Evolutionary conservation across 2,113 vertebrate genomes (phyloP), one percentile per base, ranked within the genome.

Genomic region (pig (Sus scrofa)): DNA sequence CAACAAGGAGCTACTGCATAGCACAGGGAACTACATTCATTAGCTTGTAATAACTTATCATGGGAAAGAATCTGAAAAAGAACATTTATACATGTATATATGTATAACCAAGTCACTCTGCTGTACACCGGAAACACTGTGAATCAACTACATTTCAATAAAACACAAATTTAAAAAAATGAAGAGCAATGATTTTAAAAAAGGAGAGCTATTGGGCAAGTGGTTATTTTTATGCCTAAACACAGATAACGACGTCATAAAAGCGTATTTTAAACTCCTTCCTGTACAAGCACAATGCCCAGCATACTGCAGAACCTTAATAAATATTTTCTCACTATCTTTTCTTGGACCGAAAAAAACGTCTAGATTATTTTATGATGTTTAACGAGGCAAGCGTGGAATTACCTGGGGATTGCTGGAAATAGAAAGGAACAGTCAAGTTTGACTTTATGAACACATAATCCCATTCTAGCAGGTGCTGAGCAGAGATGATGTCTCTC

Each of bases 211-310:
- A 37, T 1, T 65, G 37, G 39, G 12, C 30, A 50, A 73, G 32
- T 56, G 52, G 56, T 39, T 84, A 56, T 92, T 84, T 56, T 82
- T 63, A 75, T 54, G 19, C 58, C 44, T 56, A 1, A 20, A 30
- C 63, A 95, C 20, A 62, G 63, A 89, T 26, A 44, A 3, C 12
- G 16, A 52, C 18, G 7, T 58, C 86, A 79, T 39, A 30, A 24
- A 93, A 71, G n/a, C 1, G 4, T 77, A 94, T 67, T 44, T 93
- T 56, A 67, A 95, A 86, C 22, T 79, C 67, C 74, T 95, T 89
- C 19, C 26, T 37, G 14, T 13, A 52, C 5, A 67, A 81, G 34
- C 67, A 92, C 10, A 89, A 50, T 79, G 20, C 15, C 74, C 81
- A 50, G 81, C 10, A 88, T 34, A 78, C 2, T 56, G 30, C 32